phyloP scores from a whole-genome alignment of 2,888 invertebrate genomes.

The Noctua comes region DNA sequence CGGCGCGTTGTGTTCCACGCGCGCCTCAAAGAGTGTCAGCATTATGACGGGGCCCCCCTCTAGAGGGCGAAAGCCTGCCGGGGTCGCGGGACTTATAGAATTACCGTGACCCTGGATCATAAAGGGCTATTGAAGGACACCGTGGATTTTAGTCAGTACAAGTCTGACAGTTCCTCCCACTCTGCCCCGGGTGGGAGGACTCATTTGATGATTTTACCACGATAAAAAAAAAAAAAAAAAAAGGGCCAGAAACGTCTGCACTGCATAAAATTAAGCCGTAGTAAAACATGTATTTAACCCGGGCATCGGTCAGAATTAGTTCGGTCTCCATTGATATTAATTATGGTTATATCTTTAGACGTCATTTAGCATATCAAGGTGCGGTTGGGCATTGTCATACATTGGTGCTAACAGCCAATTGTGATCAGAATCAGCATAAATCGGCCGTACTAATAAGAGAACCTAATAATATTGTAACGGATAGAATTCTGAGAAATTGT shows the following conservation, averaged over 20 bases:
- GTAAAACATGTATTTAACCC: constrained; percentile 31
- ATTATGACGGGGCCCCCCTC: too few relatives aligned
- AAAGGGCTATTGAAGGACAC: too few relatives aligned
- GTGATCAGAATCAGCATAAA: constrained; percentile 55
- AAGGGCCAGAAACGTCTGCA: constrained; percentile 1
- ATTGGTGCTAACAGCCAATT: constrained; percentile 62
- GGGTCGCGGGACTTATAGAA: too few relatives aligned
- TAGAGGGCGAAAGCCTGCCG: too few relatives aligned
- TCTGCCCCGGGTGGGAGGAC: too few relatives aligned
- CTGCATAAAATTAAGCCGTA: constrained; percentile 3
- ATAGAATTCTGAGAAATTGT: constrained; percentile 22
- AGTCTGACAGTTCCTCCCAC: too few relatives aligned
- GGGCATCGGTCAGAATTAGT: constrained; percentile 29
- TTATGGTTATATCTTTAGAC: constrained; percentile 43
- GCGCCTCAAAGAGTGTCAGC: too few relatives aligned
- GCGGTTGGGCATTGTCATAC: constrained; percentile 53
- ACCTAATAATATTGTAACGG: constrained; percentile 40
- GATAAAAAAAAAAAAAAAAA: too few relatives aligned
- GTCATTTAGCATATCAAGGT: constrained; percentile 58
- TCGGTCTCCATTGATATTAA: constrained; percentile 54
- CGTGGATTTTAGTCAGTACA: too few relatives aligned
- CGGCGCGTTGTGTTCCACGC: too few relatives aligned
- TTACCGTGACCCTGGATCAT: too few relatives aligned
- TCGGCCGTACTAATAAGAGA: constrained; percentile 45
- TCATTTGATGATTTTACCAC: too few relatives aligned